Base-by-base conservation (phyloP, 2,797 vertebrate genomes). In the Percopsis omiscomaycus region DNA sequence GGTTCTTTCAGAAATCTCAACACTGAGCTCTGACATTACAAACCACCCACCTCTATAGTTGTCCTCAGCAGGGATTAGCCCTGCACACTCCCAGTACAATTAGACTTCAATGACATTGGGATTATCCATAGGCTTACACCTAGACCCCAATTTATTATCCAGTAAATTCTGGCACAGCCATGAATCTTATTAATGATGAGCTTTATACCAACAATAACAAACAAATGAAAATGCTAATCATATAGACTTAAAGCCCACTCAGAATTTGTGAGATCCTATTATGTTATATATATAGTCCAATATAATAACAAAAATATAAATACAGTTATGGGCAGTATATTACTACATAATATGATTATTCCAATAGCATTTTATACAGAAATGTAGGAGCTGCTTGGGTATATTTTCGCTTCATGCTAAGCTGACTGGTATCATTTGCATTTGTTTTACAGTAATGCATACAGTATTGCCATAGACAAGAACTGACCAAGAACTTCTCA, bases 171-270 rank as follows among this genome's bases (percentile, higher is more conserved):
- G 59, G 30, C 22, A 37, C 12, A 64, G 37, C 53, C 72, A 78
- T 79, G 62, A 74, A 78, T 81, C 82, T 79, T 63, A 3, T 55
- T 68, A 71, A 73, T 66, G 64, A 16, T 30, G 8, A 37, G 51
- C 59, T 69, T 54, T 64, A 62, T 81, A 55, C 55, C 44, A 37
- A 53, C 59, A 61, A 59, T 74, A 42, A 52, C 42, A 75, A 51
- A 27, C 60, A 74, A 66, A 79, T 68, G 61, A 57, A 77, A 70
- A 8, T 64, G 63, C 65, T 68, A 55, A 64, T 76, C 51, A 22
- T 69, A 61, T 58, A 63, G 37, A 66, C 63, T 69, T 68, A 9
- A 80, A 63, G 69, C 65, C 53, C 15, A 65, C 73, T 84, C 69
- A 78, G 74, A 75, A 69, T 63, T 72, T 64, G 71, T 59, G 27